Base-by-base conservation (phyloP, 2,888 invertebrate species). In the Thyatira batis region DNA sequence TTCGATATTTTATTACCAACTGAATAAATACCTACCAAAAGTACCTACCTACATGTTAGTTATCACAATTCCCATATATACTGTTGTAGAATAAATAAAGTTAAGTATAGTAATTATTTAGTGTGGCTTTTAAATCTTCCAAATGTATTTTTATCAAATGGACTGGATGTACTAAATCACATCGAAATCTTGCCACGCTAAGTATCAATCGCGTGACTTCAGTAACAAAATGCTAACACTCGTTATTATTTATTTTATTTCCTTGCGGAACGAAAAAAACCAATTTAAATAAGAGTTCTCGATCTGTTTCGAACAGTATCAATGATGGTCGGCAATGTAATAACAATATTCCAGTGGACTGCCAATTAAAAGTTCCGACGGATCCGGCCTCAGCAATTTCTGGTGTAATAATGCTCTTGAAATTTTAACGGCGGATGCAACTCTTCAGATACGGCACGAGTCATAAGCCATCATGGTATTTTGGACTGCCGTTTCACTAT, bases 281-380 rank as follows among this genome's bases (percentile, higher is more conserved):
- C 20, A 20, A 48, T 48, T 49, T 51, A 54, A 53, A 57, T 55
- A 60, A 66, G 48, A 48, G 61, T 71, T 74, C 60, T 70, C 67
- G 67, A 69, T 61, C 58, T 69, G 70, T 80, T 65, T 69, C 69
- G 70, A 77, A 72, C 76, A 74, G 72, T 76, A 78, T 77, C 78
- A 76, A 71, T 80, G 75, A 76, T 74, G 71, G 71, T 79, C 61
- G 67, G 70, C 75, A 77, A 76, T 80, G 79, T 74, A 77, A 78
- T 83, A 80, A 81, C 82, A 81, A 78, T 80, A 82, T 80, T 80
- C 76, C 65, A 63, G 71, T 71, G 74, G 72, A 70, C 78, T 71
- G 81, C 89, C 89, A 91, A 91, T 91, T 90, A 91, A 89, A 91
- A 91, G 86, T 90, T 91, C 69, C 68, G 67, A 58, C 67, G 73